Evolutionary conservation across 92 coral and sea anemone genomes (phyloP).

Genomic region (Palythoa caribaeorum): DNA sequence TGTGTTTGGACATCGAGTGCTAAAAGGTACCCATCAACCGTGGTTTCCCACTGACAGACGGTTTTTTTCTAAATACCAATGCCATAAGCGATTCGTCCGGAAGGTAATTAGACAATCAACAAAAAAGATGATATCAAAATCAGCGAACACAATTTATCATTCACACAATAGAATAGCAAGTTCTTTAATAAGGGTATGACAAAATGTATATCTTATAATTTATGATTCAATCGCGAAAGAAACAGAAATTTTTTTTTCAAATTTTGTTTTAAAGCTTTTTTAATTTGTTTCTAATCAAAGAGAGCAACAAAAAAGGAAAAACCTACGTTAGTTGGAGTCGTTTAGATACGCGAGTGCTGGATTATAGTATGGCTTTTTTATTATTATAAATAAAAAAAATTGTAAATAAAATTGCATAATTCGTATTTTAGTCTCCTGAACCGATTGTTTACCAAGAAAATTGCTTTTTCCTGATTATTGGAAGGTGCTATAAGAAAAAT

Average conservation of each 20-base stretch:
- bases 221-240: conserved; percentile 2
- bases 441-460: conserved; percentile 40
- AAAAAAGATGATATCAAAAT: conserved; percentile 37
- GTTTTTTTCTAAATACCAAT: conserved; percentile 39
- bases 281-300: background rate
- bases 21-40: conserved; percentile 29
- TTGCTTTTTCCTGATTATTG: conserved; percentile 27
- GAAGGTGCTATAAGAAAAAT: conserved; percentile 43
- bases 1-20: conserved; percentile 32
- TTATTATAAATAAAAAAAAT: conserved; percentile 18
- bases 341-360: background rate
- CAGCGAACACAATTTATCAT: conserved; percentile 33
- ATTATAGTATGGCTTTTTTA: background rate
- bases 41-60: conserved; percentile 53
- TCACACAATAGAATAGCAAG: conserved; percentile 7
- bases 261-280: background rate
- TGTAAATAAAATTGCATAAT: background rate
- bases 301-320: background rate
- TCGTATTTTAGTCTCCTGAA: conserved; percentile 5
- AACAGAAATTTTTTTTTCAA: background rate
- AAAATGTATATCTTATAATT: background rate
- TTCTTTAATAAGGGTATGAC: conserved; percentile 29
- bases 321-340: background rate
- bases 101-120: conserved; percentile 49
- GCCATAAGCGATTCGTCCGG: conserved; percentile 43